Base-by-base conservation (phyloP, 1,140 invertebrate species). In the Diachasma alloeum region DNA sequence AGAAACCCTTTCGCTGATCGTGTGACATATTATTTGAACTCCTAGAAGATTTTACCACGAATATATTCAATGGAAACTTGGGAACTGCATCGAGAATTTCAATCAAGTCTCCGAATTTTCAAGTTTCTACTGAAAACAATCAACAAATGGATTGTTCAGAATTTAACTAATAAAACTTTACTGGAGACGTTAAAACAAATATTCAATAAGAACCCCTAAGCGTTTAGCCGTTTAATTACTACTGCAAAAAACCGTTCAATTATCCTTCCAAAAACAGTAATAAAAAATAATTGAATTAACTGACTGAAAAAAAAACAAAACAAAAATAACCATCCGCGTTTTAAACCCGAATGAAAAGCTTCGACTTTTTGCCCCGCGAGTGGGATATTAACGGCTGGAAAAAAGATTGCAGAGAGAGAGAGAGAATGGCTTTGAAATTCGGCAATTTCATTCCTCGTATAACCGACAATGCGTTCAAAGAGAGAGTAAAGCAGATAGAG, bases 361-460 rank as follows among this genome's bases (percentile, higher is more conserved):
- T 63, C 15, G 48, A 17, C 31, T 68, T 68, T 39, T 68, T 68
- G 26, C 31, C n/a, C 36, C 36, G 26, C n/a, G 59, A 63, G 3
- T 63, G 31, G 11, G 66, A 68, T 68, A 68, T 68, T 68, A 68
- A 68, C 31, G 66, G 31, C 2, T 26, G 39, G 39, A 59, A 67
- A 73, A 74, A 74, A 74, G 39, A 68, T 70, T 44, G 56, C 37
- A 17, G 31, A 63, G 72, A 59, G 66, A 70, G 42, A 36, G 67
- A 37, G 36, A 72, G 26, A 75, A 44, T 59, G 56, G 69, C 75
- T 63, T 66, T 63, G 53, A 76, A 76, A 76, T 72, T 76, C 69
- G 75, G 69, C 53, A 76, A 76, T 72, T 76, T 72, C 69, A 72
- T 76, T 70, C 22, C 39, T 68, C 17, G 44, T 46, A 70, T 37